Conservation (phyloP, 2,888 invertebrate genomes). For the Hipparchia sbordonii region DNA sequence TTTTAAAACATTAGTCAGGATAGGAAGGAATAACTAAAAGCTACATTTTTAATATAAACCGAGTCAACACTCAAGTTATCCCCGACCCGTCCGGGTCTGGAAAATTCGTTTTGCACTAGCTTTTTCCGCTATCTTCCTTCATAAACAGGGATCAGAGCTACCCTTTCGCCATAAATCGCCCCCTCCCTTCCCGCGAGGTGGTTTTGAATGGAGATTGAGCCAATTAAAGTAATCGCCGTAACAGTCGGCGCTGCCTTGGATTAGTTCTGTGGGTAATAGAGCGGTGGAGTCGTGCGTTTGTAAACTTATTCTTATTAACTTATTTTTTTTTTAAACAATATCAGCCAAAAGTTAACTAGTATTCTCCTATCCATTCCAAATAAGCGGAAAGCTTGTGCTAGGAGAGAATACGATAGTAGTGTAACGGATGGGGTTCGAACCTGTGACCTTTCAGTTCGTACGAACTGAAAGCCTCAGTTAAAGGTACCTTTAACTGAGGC, state of each 20-base stretch:
- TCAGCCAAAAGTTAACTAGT: too few relatives aligned
- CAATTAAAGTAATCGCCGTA: conserved; percentile 88
- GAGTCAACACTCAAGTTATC: conserved; percentile 14
- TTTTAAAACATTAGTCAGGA: too few relatives aligned
- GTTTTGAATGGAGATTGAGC: conserved; percentile 86
- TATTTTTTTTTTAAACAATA: background rate
- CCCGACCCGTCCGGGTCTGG: conserved; percentile 4
- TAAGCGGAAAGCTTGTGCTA: too few relatives aligned
- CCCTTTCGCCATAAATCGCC: conserved; percentile 81
- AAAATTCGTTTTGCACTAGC: conserved; percentile 41
- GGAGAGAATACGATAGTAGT: too few relatives aligned
- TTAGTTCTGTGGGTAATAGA: conserved; percentile 76
- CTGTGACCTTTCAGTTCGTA: too few relatives aligned
- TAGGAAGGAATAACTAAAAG: background rate
- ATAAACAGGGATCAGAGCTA: conserved; percentile 81
- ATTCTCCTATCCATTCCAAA: too few relatives aligned
- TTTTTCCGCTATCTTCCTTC: conserved; percentile 79
- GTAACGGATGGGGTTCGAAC: too few relatives aligned
- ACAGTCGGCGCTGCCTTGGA: conserved; percentile 87
- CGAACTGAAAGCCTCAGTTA: too few relatives aligned
- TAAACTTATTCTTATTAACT: conserved; percentile 4
- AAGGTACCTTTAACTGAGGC: too few relatives aligned
- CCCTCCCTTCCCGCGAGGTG: conserved; percentile 71
- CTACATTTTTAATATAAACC: conserved; percentile 11
- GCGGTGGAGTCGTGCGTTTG: conserved; percentile 51